Evolutionary conservation across 1,140 invertebrate genomes (phyloP), one percentile per base, ranked within the genome.

Genomic region (Caenorhabditis elegans): DNA sequence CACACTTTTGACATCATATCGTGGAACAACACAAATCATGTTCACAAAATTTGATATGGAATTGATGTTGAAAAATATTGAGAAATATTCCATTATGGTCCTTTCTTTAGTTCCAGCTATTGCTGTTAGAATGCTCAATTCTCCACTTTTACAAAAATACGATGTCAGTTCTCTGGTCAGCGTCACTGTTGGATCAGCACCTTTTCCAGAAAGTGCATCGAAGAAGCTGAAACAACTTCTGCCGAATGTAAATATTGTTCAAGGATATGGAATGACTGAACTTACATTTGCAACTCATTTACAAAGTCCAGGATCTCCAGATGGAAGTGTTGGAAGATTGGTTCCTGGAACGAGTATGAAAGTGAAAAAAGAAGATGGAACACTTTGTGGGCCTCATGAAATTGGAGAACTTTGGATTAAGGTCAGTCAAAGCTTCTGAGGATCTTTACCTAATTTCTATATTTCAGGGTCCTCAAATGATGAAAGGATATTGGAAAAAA

Each of bases 261-360:
- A 81, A 51, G 80, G 80, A 1, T 81, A 76, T 53, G 80, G 80
- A 13, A 81, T 81, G 80, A 81, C 80, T 2, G 80, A 81, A 28
- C 31, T 65, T 26, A 53, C 53, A 17, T 60, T 81, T 60, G 80
- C 80, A 11, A 51, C 80, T 13, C 80, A 81, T 48, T 46, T 75
- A 13, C 53, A 48, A 11, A 28, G 36, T 36, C 28, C 80, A n/a
- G 80, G 28, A 0, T 43, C 60, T 22, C 65, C 80, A 6, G 28
- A 48, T 28, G 80, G 80, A n/a, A 81, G 80, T 46, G 34, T 76
- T 28, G 80, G 80, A 24, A 11, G 22, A 15, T 47, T 47, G 24
- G 43, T 81, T 60, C 80, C 80, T 5, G 75, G 75, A 17, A 76
- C 60, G 2, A 36, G 39, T 39, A 81, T 81, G 80, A 81, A 81